Evolutionary conservation across 1,140 invertebrate genomes (phyloP).

Genomic region (Drosophila aff.): DNA sequence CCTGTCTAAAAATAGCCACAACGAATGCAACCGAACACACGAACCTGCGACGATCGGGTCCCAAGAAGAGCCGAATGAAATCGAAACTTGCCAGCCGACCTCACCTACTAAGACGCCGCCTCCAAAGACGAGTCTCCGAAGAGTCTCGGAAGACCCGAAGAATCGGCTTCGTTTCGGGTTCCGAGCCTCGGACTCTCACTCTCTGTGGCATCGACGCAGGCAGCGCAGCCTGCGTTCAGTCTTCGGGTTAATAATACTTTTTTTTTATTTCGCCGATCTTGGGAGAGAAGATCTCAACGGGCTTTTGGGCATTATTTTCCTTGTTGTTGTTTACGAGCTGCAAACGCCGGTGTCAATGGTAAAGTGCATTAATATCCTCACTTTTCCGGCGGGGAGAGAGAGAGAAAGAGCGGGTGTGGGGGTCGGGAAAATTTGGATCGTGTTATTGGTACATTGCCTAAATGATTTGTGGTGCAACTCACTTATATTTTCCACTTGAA

Average conservation of each 20-base stretch:
- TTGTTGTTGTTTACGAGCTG: conserved; percentile 58
- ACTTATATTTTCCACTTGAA: conserved; percentile 8
- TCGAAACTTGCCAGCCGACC: conserved; percentile 63
- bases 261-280: conserved; percentile 20
- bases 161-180: conserved; percentile 17
- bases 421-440: conserved; percentile 10
- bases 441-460: conserved; percentile 38
- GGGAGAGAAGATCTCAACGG: conserved; percentile 38
- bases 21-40: conserved; percentile 71
- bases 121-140: conserved; percentile 62
- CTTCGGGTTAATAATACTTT: conserved; percentile 15
- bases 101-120: conserved; percentile 58
- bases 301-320: conserved; percentile 23
- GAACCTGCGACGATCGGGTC: conserved; percentile 32
- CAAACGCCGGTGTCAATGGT: conserved; percentile 60
- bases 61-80: conserved; percentile 56
- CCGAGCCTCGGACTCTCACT: conserved; percentile 62
- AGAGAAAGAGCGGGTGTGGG: neutral
- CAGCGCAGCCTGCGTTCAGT: conserved; percentile 17
- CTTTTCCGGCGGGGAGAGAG: conserved; percentile 7
- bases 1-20: conserved; percentile 84
- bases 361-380: conserved; percentile 55
- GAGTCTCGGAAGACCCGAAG: conserved; percentile 22
- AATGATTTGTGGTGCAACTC: conserved; percentile 45
- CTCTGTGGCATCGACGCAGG: conserved; percentile 28